Conservation (phyloP, 2,113 vertebrate species). For the Brevimyrus niger region DNA sequence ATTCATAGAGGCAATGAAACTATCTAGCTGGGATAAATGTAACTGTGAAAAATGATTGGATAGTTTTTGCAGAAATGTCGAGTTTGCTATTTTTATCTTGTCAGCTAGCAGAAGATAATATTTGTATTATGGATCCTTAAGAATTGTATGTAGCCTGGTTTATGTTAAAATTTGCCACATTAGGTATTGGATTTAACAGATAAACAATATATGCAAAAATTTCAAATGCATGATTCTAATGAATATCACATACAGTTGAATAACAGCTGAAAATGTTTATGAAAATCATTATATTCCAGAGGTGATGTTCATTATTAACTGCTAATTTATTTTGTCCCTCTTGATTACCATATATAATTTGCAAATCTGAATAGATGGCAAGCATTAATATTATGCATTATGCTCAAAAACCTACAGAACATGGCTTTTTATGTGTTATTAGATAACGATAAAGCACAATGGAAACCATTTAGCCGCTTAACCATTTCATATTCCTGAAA, state of each 20-base stretch:
- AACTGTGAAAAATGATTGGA: neutral
- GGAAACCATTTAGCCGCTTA: conserved; percentile 38
- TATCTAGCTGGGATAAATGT: neutral
- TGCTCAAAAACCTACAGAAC: neutral
- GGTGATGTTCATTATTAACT: neutral
- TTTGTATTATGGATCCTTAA: neutral
- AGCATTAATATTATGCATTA: neutral
- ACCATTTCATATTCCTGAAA: conserved; percentile 52
- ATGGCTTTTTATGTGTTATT: conserved; percentile 16
- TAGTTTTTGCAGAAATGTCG: neutral
- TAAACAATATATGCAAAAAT: neutral
- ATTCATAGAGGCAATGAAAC: neutral
- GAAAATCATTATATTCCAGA: neutral
- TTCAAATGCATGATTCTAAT: neutral
- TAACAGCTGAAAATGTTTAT: neutral
- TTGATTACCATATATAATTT: neutral
- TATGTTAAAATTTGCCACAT: neutral
- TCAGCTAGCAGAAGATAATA: neutral
- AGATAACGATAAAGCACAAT: conserved; percentile 59
- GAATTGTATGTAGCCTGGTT: neutral
- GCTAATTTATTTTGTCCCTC: neutral
- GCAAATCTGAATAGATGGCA: neutral
- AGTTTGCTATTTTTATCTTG: neutral
- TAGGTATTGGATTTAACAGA: neutral
- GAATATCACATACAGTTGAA: neutral